Base-by-base conservation (phyloP, 1,140 invertebrate species). In the Sipha flava region DNA sequence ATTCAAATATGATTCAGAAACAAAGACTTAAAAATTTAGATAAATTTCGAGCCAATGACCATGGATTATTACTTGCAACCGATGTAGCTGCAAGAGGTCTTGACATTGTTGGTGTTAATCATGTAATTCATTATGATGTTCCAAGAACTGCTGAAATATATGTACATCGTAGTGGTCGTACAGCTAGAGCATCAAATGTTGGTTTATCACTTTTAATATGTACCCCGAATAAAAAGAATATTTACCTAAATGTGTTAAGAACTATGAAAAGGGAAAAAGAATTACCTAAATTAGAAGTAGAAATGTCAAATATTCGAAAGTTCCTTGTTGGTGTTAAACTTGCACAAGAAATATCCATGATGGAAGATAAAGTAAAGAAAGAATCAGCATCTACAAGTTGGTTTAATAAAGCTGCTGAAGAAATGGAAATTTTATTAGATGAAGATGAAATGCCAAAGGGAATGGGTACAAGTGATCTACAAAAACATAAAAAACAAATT, bases 51-150 rank as follows among this genome's bases (percentile, higher is more conserved):
- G 90, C 91, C 83, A 89, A 90, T 83, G 86, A 89, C 0, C 88
- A 90, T 82, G 91, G 92, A 0, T 82, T 99, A 14, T 85, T 99
- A n/a, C 88, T 99, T 80, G 95, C 98, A 0, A 99, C 97, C 0
- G 98, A 99, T 88, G 96, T 99, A 21, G 98, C 97, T 16, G 96
- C 98, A 0, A 88, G 98, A 81, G 98, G 98, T 54, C 87, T 99
- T 34, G 98, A 99, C 86, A 98, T 99, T 84, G 93, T 95, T 6
- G 90, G 92, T 84, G 91, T 99, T 3, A 90, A 98, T 82, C 95
- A 98, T 85, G 97, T 99, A 4, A 91, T 99, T 83, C 98, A 99
- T 86, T 99, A 98, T 87, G 96, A 99, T 87, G 94, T 97, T 9
- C 97, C 98, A 0, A 89, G 92, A 83, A 98, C 96, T 21, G 93